Conservation (phyloP, 2,888 invertebrate genomes). For the Stenolophus ochropezus region DNA sequence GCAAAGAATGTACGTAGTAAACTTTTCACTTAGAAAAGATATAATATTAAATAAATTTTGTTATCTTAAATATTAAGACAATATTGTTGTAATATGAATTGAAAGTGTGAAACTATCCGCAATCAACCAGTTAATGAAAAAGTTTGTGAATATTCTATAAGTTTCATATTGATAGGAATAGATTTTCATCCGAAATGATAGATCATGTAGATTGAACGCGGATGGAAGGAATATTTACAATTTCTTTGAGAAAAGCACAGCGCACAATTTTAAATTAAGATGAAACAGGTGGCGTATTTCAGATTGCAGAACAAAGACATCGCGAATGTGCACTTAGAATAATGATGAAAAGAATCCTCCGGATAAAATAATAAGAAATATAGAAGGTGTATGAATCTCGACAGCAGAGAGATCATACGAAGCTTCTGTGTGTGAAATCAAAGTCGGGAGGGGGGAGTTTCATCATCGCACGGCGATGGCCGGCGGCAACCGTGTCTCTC, state of each 20-base stretch:
- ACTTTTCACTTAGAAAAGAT: too few species aligned
- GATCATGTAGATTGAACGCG: too few species aligned
- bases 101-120: too few species aligned
- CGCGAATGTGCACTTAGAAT: not conserved
- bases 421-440: slow-evolving; percentile 40
- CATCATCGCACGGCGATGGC: slow-evolving; percentile 28
- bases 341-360: not conserved
- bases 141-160: too few species aligned
- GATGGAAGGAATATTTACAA: not conserved
- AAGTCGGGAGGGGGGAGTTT: not conserved
- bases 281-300: not conserved
- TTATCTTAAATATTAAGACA: too few species aligned
- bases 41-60: too few species aligned
- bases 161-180: too few species aligned
- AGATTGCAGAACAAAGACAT: not conserved
- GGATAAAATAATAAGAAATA: not conserved
- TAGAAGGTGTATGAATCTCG: not conserved
- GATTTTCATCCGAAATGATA: too few species aligned
- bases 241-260: not conserved
- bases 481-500: slow-evolving; percentile 65
- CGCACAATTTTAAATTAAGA: not conserved
- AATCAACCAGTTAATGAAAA: too few species aligned
- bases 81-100: too few species aligned
- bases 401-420: not conserved
- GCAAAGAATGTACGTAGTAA: too few species aligned